Evolutionary conservation across 2,888 invertebrate species (phyloP), one percentile per base, ranked within the genome.

Genomic region (Diarsia mendica): DNA sequence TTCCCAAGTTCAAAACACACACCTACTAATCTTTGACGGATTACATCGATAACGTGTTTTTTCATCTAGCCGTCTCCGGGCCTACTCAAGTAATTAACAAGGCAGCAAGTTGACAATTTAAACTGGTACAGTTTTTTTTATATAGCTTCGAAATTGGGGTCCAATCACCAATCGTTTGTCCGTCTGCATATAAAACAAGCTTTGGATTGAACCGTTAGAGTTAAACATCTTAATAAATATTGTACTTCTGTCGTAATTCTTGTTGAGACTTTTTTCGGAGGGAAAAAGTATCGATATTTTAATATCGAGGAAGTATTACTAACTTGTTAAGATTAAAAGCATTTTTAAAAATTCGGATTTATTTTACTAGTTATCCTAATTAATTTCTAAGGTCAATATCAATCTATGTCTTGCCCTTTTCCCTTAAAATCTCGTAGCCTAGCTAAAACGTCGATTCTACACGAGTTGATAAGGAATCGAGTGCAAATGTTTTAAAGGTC

Each of bases 81-180:
- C 28, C 86, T 85, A 85, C 65, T 70, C 67, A 77, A 77, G 80
- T 82, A 84, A 87, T 87, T 87, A 87, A 87, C 82, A 78, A 85
- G 79, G 66, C 81, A 64, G 63, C 75, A 49, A 80, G 88, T 86
- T 87, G 87, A 87, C 87, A 87, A 86, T 85, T 87, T 87, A 81
- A 87, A 87, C 80, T 86, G 84, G 82, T 78, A 87, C 85, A 87
- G 55, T 71, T 86, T 82, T 85, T 85, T 85, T 85, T 80, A 80
- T 80, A 69, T 74, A 53, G 72, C 66, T 75, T 68, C 66, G 51
- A 67, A 86, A 85, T 87, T 83, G 85, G 70, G 75, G 67, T 53
- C 88, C 86, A 86, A 87, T 87, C 86, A 86, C 65, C 65, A 76
- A 77, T 82, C 82, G 75, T 85, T 87, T 85, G 85, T 87, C 65